Evolutionary conservation across 2,888 invertebrate species (phyloP).

Genomic region (Nomada goodeniana): DNA sequence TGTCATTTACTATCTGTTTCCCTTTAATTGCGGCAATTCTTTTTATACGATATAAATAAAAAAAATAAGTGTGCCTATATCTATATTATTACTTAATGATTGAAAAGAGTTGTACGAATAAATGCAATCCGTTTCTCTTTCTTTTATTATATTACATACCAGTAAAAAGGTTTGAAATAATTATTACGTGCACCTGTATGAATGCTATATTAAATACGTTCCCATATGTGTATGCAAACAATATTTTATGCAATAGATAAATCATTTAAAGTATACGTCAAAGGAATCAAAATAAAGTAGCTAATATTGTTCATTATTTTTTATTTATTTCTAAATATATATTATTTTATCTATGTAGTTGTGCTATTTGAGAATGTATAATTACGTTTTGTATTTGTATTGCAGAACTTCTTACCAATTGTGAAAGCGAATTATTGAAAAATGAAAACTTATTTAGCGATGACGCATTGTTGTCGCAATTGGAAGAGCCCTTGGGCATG

Average conservation of each 20-base stretch:
- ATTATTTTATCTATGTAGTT: too few species aligned
- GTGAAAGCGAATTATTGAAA: conserved; percentile 88
- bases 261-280: too few species aligned
- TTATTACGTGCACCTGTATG: neutral
- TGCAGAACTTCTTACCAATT: conserved; percentile 88
- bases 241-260: neutral
- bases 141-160: too few species aligned
- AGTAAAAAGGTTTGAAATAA: too few species aligned
- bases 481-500: conserved; percentile 85
- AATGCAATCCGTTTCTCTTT: too few species aligned
- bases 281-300: too few species aligned
- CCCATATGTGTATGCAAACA: too few species aligned
- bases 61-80: neutral
- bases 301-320: too few species aligned
- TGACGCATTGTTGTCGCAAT: conserved; percentile 85
- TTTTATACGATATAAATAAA: neutral
- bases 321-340: too few species aligned
- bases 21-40: neutral
- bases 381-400: conserved; percentile 62
- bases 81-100: neutral
- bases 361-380: neutral
- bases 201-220: too few species aligned
- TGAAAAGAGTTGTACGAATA: too few species aligned
- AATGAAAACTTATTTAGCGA: conserved; percentile 85
- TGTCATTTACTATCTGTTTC: neutral